phyloP scores from a whole-genome alignment of 1,140 invertebrate genomes.

The Epicauta chinensis region DNA sequence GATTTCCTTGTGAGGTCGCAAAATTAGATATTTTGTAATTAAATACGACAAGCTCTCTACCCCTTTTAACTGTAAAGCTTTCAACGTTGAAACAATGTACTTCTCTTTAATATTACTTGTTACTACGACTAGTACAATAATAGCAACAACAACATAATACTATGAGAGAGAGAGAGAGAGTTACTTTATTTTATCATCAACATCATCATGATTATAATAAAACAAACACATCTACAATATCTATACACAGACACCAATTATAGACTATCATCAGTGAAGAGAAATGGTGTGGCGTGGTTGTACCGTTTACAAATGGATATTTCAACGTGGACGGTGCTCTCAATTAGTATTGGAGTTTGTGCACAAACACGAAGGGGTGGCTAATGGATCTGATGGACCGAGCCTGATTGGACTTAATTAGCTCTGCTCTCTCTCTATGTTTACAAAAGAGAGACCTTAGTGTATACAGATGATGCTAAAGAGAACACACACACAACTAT shows the following conservation, averaged over 20 bases:
- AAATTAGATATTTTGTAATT: constrained; percentile 8
- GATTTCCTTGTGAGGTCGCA: constrained; percentile 8
- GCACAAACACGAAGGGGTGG: constrained; percentile 41
- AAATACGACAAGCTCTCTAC: neutral
- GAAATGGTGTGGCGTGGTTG: constrained; percentile 14
- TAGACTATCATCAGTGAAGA: constrained; percentile 3
- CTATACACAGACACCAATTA: no score
- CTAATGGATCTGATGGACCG: constrained; percentile 46
- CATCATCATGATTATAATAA: no score
- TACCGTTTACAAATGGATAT: constrained; percentile 35
- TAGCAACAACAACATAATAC: no score
- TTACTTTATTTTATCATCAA: no score
- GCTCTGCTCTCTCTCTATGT: constrained; percentile 31
- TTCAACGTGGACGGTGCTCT: constrained; percentile 28
- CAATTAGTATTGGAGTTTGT: constrained; percentile 43
- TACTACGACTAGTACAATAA: no score
- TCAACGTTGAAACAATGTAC: constrained; percentile 15
- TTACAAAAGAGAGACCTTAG: neutral
- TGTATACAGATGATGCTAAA: no score
- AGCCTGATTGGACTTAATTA: constrained; percentile 51
- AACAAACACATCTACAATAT: no score
- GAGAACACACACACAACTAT: no score
- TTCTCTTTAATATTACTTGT: neutral
- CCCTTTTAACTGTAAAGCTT: constrained; percentile 2
- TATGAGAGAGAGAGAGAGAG: no score